Evolutionary conservation across 2,797 vertebrate species (phyloP).

Genomic region (Siniperca obscura): DNA sequence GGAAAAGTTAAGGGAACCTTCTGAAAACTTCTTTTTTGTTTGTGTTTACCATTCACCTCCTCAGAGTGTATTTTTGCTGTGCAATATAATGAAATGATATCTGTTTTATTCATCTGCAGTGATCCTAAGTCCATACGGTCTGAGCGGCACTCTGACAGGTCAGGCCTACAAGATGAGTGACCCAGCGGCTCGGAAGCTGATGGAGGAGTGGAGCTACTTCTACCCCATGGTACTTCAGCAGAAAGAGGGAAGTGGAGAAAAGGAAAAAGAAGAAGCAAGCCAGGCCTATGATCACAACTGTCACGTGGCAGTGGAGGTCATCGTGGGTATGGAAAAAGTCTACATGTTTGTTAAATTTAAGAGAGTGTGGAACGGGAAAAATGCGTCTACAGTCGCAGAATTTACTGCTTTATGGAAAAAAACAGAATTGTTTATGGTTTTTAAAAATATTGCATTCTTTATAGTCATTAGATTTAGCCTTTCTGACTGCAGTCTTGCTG

Average conservation of each 20-base stretch:
- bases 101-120: constrained; percentile 79
- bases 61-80: background rate
- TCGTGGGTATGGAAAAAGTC: constrained; percentile 89
- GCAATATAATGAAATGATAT: constrained; percentile 1
- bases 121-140: constrained; percentile 94
- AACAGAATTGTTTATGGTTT: too few relatives aligned
- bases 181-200: constrained; percentile 92
- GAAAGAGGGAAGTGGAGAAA: constrained; percentile 87
- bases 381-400: background rate
- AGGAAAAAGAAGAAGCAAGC: constrained; percentile 80
- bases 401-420: background rate
- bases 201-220: constrained; percentile 99
- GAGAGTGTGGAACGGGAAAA: background rate
- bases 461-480: background rate
- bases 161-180: constrained; percentile 97
- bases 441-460: background rate
- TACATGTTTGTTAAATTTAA: background rate
- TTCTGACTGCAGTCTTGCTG: background rate
- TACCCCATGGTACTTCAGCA: constrained; percentile 95
- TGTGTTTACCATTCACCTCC: background rate
- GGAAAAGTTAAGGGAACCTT: background rate
- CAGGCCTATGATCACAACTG: constrained; percentile 89
- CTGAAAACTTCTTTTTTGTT: background rate
- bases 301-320: constrained; percentile 96
- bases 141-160: constrained; percentile 94